Evolutionary conservation across 2,888 invertebrate species (phyloP), one percentile per base, ranked within the genome.

Genomic region (Amblyjoppa fuscipennis): DNA sequence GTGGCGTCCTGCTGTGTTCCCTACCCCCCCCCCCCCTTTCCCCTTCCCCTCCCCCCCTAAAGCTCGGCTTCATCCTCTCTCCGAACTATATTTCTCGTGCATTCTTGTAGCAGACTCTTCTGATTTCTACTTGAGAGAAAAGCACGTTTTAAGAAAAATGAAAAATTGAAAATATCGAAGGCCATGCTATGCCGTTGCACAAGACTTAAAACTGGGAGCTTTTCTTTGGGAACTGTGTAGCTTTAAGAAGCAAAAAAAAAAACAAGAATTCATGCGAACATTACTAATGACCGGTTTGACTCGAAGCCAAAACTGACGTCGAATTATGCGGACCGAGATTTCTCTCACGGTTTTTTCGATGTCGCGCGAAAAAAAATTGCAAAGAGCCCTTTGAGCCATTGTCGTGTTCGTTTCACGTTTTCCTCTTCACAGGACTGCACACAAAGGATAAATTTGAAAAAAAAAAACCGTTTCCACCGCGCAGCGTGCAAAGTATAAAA

Each of bases 1-100:
- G 31, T 41, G n/a, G 59, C 51, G 81, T 81, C 76, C 77, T 70
- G 78, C 75, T 49, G 51, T 68, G 70, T 80, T 70, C 45, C 82
- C 86, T 70, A 41, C 53, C 53, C 70, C 61, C 64, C 41, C 41
- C 2, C 41, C 11, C 11, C 41, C 41, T 2, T 9, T 4, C 4
- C 4, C 4, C 11, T 11, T 16, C 45, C 11, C 41, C 11, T 11
- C 2, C 11, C 16, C 45, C 3, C 45, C 13, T 28, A 28, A 56
- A 82, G 51, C 75, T 75, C 74, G 77, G 66, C 41, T 53, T 64
- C 49, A 64, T 16, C 38, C 61, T 76, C 61, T 16, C 38, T 41
- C 61, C 6, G 31, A 34, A 28, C 31, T 6, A 16, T 64, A 34
- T 64, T 64, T 34, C 7, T 64, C 28, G 34, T 34, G 31, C n/a